Percentiles rank a stretch among this genome's conserved stretches.
Conservation (phyloP, 2,113 vertebrate genomes). For the Upupa epops region DNA sequence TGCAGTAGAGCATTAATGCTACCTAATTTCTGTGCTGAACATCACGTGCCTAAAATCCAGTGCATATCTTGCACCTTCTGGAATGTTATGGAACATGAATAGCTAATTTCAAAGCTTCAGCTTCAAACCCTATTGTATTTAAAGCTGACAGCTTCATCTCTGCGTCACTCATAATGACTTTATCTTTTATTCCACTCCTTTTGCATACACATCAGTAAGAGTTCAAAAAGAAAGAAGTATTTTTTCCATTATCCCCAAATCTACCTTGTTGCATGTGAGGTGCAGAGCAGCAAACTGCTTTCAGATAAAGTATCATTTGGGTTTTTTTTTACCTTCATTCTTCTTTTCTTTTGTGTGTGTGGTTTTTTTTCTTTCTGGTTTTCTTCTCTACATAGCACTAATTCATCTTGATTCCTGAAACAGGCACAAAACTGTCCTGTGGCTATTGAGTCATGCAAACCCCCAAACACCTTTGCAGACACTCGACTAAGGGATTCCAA, state of each 20-base stretch:
- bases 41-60: background rate
- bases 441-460: background rate
- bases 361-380: background rate
- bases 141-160: background rate
- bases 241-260: background rate
- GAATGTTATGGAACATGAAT: background rate
- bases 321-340: background rate
- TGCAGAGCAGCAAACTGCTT: background rate
- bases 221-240: background rate
- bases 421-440: background rate
- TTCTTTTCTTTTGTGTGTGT: no score
- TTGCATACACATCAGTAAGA: background rate
- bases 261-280: background rate
- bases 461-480: background rate
- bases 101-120: background rate
- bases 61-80: background rate
- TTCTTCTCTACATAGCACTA: background rate
- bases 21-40: background rate
- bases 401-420: background rate
- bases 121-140: background rate
- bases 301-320: background rate
- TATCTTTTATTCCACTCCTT: background rate
- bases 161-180: background rate
- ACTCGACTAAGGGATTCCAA: background rate
- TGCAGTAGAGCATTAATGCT: background rate